Base-by-base conservation (phyloP, 1,140 invertebrate genomes). In the Philopotamus ludificatus region DNA sequence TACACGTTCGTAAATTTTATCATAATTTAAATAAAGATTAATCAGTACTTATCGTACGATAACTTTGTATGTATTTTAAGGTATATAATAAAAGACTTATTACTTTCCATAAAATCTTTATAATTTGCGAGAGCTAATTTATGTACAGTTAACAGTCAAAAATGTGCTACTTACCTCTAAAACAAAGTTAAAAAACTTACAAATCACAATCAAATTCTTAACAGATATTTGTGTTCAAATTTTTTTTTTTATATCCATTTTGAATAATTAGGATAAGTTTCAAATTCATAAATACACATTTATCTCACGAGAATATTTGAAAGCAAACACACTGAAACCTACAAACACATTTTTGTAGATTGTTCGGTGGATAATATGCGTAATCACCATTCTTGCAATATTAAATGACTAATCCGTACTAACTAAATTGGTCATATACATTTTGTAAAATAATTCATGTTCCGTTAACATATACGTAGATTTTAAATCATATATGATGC, bases 121-220 rank as follows among this genome's bases (percentile, higher is more conserved):
- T 47, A 47, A 47, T 47, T 47, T 47, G 44, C 44, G 18, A 47
- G 44, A 47, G 44, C 10, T 47, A 47, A 47, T 8, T 7, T 47
- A 47, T 47, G 4, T 47, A 47, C 44, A 47, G 18, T 47, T 47
- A 47, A 47, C 44, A 47, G 18, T 47, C 44, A 47, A 15, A n/a
- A 15, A 47, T 20, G 44, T 47, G 44, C 44, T 47, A 47, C 44
- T 20, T 47, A 47, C 4, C 4, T 9, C 44, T 47, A 47, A 47
- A 47, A 47, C 4, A 4, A 47, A 47, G 44, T 47, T 16, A 47
- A 20, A n/a, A 34, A 34, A 34, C 28, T 34, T 34, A 34, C 28
- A 47, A 47, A 47, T 47, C 44, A 47, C 44, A 47, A 47, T 47
- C 18, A 47, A 9, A 9, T 15, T 47, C 18, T 47, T 47, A 9